These are phyloP conservation scores for Phenganax subtilis DNA, from an alignment of 92 coral and sea anemone genomes.

Conservation along the genomic window DNA sequence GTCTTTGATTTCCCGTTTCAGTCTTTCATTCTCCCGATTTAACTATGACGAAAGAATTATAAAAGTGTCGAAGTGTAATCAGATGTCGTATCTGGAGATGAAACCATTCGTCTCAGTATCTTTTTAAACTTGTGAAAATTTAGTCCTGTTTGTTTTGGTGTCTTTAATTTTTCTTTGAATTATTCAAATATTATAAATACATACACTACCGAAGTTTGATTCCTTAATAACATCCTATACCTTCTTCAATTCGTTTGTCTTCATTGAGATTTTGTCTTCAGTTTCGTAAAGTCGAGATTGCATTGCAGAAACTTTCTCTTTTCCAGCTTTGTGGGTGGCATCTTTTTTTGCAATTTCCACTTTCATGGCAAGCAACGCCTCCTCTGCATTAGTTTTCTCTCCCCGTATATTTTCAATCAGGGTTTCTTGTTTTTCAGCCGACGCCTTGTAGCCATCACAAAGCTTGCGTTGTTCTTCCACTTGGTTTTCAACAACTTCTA, in stretches of 20 bases:
- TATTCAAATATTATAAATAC: neutral
- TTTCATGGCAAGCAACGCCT: slow-evolving; percentile 23
- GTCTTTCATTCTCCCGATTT: slow-evolving; percentile 33
- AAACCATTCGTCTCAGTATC: neutral
- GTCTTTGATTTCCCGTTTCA: slow-evolving; percentile 29
- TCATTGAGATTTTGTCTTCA: slow-evolving; percentile 27
- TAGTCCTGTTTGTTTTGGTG: no score
- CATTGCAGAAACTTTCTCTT: slow-evolving; percentile 25
- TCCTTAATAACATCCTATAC: neutral
- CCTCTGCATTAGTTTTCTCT: slow-evolving; percentile 23
- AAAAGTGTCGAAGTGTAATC: neutral
- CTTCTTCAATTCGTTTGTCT: slow-evolving; percentile 36
- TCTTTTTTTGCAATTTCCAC: slow-evolving; percentile 31
- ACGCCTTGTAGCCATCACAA: slow-evolving; percentile 30
- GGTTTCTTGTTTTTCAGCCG: slow-evolving; percentile 26
- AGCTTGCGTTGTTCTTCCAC: slow-evolving; percentile 40
- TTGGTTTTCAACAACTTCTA: slow-evolving; percentile 30
- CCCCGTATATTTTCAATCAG: slow-evolving; percentile 23
- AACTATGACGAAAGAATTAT: neutral
- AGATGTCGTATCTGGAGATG: neutral
- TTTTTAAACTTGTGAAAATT: no score
- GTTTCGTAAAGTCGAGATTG: slow-evolving; percentile 37
- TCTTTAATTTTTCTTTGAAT: no score
- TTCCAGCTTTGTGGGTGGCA: slow-evolving; percentile 27
- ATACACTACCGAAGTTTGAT: neutral